Conservation (phyloP, 2,113 vertebrate genomes). For the Lophotis ruficrista region DNA sequence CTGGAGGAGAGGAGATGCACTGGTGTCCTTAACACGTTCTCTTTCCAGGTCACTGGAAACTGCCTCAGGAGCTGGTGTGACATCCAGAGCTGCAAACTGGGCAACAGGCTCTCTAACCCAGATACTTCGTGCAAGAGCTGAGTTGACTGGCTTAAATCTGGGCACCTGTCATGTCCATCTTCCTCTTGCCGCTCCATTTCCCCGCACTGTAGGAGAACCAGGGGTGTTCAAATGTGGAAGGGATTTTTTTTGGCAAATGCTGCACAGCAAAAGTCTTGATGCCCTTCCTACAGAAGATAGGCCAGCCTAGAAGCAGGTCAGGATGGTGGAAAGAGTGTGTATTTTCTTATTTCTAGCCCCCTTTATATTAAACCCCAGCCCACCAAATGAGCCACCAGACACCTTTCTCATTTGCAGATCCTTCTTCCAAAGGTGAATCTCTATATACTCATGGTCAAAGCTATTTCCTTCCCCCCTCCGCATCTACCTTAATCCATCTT, state of each 20-base stretch:
- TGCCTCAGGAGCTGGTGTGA: slow-evolving; percentile 28
- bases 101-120: slow-evolving; percentile 22
- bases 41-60: slow-evolving; percentile 36
- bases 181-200: slow-evolving; percentile 56
- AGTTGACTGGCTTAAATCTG: background rate
- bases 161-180: slow-evolving; percentile 23
- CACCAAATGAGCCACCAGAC: background rate
- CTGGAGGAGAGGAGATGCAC: background rate
- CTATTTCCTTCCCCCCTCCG: background rate
- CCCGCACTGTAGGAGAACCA: background rate
- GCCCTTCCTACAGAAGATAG: background rate
- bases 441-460: background rate
- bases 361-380: background rate
- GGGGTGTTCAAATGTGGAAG: background rate
- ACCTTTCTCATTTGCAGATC: background rate
- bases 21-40: background rate
- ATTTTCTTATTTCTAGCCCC: background rate
- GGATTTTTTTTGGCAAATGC: background rate
- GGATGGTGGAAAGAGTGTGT: background rate
- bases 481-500: background rate
- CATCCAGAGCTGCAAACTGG: slow-evolving; percentile 21
- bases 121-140: background rate
- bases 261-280: background rate
- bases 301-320: background rate
- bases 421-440: background rate